Conservation (phyloP, 2,797 vertebrate genomes). For the Neoniphon sammara region DNA sequence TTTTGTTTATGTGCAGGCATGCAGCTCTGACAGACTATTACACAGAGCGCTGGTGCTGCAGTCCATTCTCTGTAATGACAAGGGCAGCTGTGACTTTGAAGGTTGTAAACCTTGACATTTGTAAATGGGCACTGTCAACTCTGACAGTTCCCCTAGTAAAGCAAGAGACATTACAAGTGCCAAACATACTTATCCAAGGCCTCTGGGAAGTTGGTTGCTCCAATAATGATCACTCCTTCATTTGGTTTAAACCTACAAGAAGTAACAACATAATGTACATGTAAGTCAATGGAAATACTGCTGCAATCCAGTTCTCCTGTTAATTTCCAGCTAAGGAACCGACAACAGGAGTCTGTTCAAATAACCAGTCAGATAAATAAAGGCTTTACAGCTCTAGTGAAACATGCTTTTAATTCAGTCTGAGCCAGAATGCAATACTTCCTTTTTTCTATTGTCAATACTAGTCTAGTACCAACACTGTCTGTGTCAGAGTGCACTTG, state of each 20-base stretch:
- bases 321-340: not conserved
- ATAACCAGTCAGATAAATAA: not conserved
- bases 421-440: not conserved
- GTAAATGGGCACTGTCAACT: not conserved
- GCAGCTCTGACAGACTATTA: not conserved
- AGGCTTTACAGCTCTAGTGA: not conserved
- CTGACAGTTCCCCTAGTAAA: conserved; percentile 5
- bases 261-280: conserved; percentile 1
- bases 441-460: not conserved
- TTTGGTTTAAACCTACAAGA: conserved; percentile 93
- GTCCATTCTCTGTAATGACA: not conserved
- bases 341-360: not conserved
- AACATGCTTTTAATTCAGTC: no score
- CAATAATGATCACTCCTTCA: conserved; percentile 98
- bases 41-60: not conserved
- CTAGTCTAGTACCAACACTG: not conserved
- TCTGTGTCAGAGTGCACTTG: no score
- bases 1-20: not conserved
- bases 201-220: conserved; percentile 98
- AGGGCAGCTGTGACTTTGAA: conserved; percentile 9
- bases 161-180: not conserved
- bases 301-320: not conserved
- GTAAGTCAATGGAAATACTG: not conserved
- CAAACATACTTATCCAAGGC: conserved; percentile 96
- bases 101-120: conserved; percentile 15